These are phyloP conservation scores for Gymnopithys bicolor DNA, from an alignment of 2,797 vertebrate species.

Conservation along the genomic window DNA sequence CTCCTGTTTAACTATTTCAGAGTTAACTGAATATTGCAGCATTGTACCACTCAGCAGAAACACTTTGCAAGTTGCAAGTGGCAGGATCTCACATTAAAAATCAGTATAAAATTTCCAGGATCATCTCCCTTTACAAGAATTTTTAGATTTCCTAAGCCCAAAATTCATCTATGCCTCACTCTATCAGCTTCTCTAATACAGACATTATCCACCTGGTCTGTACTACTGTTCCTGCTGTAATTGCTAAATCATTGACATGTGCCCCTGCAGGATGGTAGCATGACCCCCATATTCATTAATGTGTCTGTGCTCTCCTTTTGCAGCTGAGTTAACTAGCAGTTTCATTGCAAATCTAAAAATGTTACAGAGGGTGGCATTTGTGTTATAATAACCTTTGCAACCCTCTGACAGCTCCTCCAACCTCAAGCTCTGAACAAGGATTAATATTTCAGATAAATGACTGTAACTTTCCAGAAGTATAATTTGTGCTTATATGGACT, in stretches of 20 bases:
- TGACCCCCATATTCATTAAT: conserved; percentile 36
- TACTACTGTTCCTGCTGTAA: conserved; percentile 37
- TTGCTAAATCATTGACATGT: conserved; percentile 52
- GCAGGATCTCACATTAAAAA: background rate
- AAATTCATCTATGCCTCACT: conserved; percentile 11
- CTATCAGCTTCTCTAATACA: conserved; percentile 18
- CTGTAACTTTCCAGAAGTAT: background rate
- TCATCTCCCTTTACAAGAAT: conserved; percentile 48
- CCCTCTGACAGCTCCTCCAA: background rate
- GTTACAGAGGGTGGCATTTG: conserved; percentile 4
- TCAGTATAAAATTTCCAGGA: conserved; percentile 33
- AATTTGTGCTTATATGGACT: background rate
- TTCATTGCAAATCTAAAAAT: conserved; percentile 36
- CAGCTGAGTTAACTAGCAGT: conserved; percentile 1
- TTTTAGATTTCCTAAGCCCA: background rate
- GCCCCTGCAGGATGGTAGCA: background rate
- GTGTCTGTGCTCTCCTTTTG: background rate
- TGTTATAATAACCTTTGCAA: conserved; percentile 44
- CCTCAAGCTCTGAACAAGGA: background rate
- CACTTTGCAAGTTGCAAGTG: background rate
- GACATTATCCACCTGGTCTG: conserved; percentile 34
- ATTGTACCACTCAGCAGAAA: background rate
- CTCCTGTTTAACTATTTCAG: background rate
- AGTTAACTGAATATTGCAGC: background rate
- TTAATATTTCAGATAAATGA: conserved; percentile 1